phyloP scores from a whole-genome alignment of 2,797 vertebrate genomes.

The Calcarius lapponicus region DNA sequence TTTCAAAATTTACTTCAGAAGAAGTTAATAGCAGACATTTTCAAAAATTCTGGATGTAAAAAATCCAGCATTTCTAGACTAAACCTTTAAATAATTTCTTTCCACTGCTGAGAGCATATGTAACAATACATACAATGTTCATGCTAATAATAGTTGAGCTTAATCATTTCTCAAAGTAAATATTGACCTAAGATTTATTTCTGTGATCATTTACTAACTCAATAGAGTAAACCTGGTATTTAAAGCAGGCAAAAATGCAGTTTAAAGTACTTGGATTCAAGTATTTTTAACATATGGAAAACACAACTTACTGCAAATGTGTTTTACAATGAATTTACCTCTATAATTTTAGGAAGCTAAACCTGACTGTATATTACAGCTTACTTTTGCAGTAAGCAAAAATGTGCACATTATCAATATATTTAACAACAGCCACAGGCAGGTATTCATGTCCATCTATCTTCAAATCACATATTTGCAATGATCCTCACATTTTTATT shows the following conservation, averaged over 20 bases:
- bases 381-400: not conserved
- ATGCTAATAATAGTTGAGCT: conserved; percentile 26
- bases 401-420: not conserved
- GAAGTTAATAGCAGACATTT: not conserved
- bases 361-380: not conserved
- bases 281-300: not conserved
- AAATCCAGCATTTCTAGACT: not conserved
- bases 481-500: not conserved
- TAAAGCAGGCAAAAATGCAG: not conserved
- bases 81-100: not conserved
- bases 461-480: not conserved
- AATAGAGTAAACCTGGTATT: not conserved
- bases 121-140: conserved; percentile 43
- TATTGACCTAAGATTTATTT: not conserved
- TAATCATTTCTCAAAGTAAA: not conserved
- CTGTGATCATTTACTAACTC: not conserved
- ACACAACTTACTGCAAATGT: not conserved
- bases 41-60: not conserved
- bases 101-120: not conserved
- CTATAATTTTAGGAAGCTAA: not conserved
- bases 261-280: not conserved
- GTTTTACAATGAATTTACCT: not conserved
- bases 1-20: not conserved
- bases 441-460: not conserved
- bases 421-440: not conserved